Base-by-base conservation (phyloP, 2,888 invertebrate species). In the Nemurella pictetii region DNA sequence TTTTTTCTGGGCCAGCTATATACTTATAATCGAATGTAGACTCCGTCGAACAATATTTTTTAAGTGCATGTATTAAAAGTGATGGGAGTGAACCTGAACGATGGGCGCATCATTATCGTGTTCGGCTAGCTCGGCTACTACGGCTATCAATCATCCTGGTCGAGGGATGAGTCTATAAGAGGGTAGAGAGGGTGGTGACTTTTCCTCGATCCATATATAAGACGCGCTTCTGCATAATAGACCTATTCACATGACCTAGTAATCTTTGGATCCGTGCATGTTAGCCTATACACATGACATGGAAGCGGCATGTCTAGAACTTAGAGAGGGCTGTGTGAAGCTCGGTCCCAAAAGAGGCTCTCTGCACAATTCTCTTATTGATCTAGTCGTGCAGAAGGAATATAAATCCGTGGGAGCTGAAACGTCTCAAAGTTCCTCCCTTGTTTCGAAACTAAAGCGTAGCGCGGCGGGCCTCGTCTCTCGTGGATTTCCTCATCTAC, bases 361-460 rank as follows among this genome's bases (percentile, higher is more conserved):
- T 55, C 55, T 15, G 30, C 78, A 30, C 78, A 20, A 36, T 27
- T 28, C 35, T 77, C 80, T 80, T 84, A 84, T 84, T 84, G 84
- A 84, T 84, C 80, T 55, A 84, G 84, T 74, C 72, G 80, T 29
- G 82, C 80, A 36, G 78, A 55, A 72, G 32, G 84, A 80, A 73
- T 55, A 73, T 55, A 73, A 73, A 32, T 36, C 72, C 29, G 36
- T 5, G 80, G 15, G 75, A 15, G 30, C 28, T 25, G 35, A 36
- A 0, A 20, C 83, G 35, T 55, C 80, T 26, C 27, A 36, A 80
- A 36, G 55, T 84, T 77, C 72, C 80, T 80, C 84, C 36, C 77
- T 35, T 55, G 36, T 84, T 81, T 81, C 81, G 35, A 81, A 35
- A 55, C 82, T 82, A 28, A 72, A 55, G 36, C 82, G 82, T 72